Percentiles rank a stretch among this genome's conserved stretches.
These are phyloP conservation scores for Crax fasciolata DNA, from an alignment of 2,797 vertebrate species.

Conservation along the genomic window DNA sequence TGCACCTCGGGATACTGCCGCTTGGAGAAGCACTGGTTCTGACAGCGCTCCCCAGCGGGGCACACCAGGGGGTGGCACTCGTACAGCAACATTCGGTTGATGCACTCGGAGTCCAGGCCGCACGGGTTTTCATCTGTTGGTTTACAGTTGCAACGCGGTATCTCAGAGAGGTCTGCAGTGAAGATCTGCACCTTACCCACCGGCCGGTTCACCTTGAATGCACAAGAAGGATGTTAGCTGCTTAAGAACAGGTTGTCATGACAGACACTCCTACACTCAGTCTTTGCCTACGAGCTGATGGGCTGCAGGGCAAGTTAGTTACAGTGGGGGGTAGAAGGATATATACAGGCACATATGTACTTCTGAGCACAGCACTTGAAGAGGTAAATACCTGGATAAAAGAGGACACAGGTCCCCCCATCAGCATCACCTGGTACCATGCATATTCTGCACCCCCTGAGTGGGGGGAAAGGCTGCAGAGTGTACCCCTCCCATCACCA, in stretches of 20 bases:
- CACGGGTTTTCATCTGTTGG: slow-evolving; percentile 94
- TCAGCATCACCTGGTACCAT: neutral
- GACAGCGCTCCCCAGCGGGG: slow-evolving; percentile 91
- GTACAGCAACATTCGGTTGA: slow-evolving; percentile 98
- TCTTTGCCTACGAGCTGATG: neutral
- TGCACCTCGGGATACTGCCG: slow-evolving; percentile 96
- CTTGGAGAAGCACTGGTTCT: slow-evolving; percentile 96
- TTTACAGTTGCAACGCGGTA: slow-evolving; percentile 97
- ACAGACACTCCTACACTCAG: neutral
- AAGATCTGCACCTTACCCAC: slow-evolving; percentile 97
- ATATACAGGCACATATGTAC: neutral
- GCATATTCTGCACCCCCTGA: neutral
- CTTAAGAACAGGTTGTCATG: neutral
- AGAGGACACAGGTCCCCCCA: neutral
- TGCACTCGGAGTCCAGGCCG: slow-evolving; percentile 95
- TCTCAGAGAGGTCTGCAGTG: slow-evolving; percentile 94
- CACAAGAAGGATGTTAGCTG: neutral
- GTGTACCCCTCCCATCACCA: neutral
- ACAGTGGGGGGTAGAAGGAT: neutral
- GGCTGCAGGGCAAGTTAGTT: neutral
- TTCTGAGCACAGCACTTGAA: neutral
- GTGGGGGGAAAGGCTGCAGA: neutral
- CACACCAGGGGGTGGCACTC: slow-evolving; percentile 97
- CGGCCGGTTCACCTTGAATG: slow-evolving; percentile 91
- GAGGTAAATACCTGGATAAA: neutral